Evolutionary conservation across 2,797 vertebrate species (phyloP), one percentile per base, ranked within the genome.

Genomic region (Mastacembelus armatus): DNA sequence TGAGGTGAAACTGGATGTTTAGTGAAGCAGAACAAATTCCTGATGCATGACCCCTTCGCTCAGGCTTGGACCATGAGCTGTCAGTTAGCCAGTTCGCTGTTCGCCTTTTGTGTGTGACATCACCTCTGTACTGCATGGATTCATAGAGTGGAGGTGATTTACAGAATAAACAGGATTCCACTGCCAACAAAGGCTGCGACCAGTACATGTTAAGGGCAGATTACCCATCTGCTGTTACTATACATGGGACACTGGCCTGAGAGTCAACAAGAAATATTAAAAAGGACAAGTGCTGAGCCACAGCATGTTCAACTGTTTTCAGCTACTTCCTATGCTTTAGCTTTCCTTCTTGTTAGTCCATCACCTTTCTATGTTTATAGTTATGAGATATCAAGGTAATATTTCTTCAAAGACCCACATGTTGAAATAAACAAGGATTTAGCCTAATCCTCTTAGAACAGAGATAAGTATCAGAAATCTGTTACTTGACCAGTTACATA

Each of bases 61-160:
- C 52, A 14, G 57, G 66, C 72, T 19, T 1, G 57, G 66, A 55
- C 48, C 54, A 73, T 7, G 55, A 78, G 72, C 80, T 85, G 83
- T 89, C 87, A 84, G 73, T 64, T 60, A 44, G 74, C 61, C 82
- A 51, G 68, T 66, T 78, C 78, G 85, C 82, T 86, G 86, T 88
- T 82, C 74, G 59, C 77, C 73, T 80, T 79, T 77, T 50, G 71
- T 58, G 76, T 39, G 61, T 52, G 67, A 76, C 76, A 76, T 85
- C 65, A 58, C 45, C 62, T 49, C 64, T 44, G 66, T 19, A 43
- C 59, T 27, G 61, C 43, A 32, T 10, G 36, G 55, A 80, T 70
- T 82, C 70, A 60, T 18, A 57, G 68, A 1, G 47, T 65, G 57
- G 68, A 79, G 76, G 77, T 74, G 66, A 85, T 80, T 83, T 77